Percentiles rank a stretch among this genome's conserved stretches.
These are phyloP conservation scores for Nannoperca obscura DNA, from an alignment of 2,797 vertebrate species.

Conservation along the genomic window DNA sequence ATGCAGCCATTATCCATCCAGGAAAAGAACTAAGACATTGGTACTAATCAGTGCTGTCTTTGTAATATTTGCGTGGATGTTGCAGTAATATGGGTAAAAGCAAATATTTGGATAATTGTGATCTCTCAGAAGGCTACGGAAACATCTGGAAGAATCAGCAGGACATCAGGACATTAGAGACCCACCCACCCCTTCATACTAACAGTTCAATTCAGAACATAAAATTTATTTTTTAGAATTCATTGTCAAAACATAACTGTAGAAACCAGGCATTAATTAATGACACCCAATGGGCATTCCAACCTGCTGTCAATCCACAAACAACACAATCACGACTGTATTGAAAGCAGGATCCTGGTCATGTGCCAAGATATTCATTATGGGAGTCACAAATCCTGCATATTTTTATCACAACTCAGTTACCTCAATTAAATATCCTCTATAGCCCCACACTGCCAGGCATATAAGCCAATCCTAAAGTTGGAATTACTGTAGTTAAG, in stretches of 20 bases:
- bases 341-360: constrained; percentile 3
- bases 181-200: neutral
- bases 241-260: no score
- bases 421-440: constrained; percentile 30
- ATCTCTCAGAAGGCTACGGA: neutral
- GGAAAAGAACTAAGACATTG: neutral
- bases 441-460: constrained; percentile 2
- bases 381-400: constrained; percentile 31
- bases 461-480: constrained; percentile 24
- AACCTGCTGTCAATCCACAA: neutral
- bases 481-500: constrained; percentile 46
- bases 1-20: neutral
- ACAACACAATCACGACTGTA: neutral
- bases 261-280: neutral
- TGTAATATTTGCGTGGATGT: neutral
- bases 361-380: constrained; percentile 21
- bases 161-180: constrained; percentile 25
- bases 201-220: neutral
- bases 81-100: neutral
- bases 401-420: constrained; percentile 34
- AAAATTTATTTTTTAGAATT: no score
- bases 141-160: constrained; percentile 29
- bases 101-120: neutral
- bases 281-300: neutral
- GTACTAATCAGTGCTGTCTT: no score